These are phyloP conservation scores for Tribolium castaneum DNA, from an alignment of 1,140 invertebrate genomes.

Conservation along the genomic window DNA sequence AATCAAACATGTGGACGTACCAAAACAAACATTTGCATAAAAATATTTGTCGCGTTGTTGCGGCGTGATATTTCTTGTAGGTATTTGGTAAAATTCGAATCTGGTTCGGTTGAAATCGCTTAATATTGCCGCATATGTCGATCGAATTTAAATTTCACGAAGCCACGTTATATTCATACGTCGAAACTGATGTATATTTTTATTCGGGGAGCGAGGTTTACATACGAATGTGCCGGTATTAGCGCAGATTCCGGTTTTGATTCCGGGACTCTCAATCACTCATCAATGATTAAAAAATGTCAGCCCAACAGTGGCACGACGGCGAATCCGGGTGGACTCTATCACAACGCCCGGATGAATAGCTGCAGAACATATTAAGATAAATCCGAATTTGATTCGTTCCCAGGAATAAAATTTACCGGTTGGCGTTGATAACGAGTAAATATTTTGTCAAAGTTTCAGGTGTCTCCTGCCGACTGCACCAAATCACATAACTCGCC, in stretches of 20 bases:
- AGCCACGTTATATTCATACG: conserved; percentile 16
- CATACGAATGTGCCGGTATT: conserved; percentile 14
- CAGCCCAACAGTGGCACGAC: background rate
- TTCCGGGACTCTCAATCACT: conserved; percentile 10
- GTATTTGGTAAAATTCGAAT: conserved; percentile 3
- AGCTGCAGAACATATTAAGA: background rate
- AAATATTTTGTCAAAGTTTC: background rate
- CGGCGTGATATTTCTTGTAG: background rate
- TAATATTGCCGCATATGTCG: conserved; percentile 35
- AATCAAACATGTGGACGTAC: conserved; percentile 19
- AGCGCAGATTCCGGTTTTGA: conserved; percentile 7
- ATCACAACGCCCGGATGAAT: background rate
- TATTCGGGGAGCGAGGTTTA: conserved; percentile 1
- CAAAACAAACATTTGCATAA: background rate
- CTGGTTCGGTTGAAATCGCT: conserved; percentile 16
- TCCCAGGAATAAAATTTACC: background rate
- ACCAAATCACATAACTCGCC: background rate
- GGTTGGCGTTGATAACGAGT: background rate
- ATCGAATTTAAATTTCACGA: conserved; percentile 35
- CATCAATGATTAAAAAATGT: background rate
- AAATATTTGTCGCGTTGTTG: background rate
- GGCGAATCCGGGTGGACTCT: too few species aligned
- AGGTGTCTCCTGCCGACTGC: background rate
- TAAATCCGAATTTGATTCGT: background rate
- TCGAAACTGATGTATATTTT: conserved; percentile 31